phyloP scores from a whole-genome alignment of 2,888 invertebrate species.

The Aporophyla lueneburgensis region DNA sequence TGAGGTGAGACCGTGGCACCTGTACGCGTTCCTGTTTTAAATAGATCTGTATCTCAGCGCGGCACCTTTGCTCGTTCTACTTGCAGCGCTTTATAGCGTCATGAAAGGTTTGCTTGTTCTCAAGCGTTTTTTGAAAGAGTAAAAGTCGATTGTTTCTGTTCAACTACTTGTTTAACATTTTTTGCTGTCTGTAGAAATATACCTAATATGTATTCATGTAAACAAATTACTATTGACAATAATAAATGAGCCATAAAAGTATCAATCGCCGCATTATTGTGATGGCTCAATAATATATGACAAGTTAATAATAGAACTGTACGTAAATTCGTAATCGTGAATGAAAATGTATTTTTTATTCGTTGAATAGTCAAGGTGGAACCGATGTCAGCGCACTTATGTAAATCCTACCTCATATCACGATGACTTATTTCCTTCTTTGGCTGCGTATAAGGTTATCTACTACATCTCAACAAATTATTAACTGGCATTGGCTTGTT shows the following conservation, averaged over 20 bases:
- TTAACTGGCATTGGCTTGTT: conserved; percentile 39
- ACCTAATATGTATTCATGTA: conserved; percentile 21
- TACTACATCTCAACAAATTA: conserved; percentile 58
- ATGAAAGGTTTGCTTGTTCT: conserved; percentile 15
- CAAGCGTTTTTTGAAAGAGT: not conserved
- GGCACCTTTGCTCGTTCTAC: conserved; percentile 43
- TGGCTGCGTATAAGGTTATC: conserved; percentile 62
- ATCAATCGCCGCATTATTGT: conserved; percentile 41
- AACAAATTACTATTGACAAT: conserved; percentile 37
- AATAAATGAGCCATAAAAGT: conserved; percentile 42
- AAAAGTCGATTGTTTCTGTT: not conserved
- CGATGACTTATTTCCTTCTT: conserved; percentile 70
- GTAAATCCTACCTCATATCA: conserved; percentile 66
- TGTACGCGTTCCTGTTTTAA: conserved; percentile 51
- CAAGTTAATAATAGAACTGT: conserved; percentile 31
- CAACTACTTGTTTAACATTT: conserved; percentile 13
- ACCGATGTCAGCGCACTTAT: conserved; percentile 70
- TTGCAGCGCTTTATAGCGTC: conserved; percentile 29
- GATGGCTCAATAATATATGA: conserved; percentile 41
- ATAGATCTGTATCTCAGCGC: conserved; percentile 54
- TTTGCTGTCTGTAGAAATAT: conserved; percentile 3
- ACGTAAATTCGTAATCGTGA: conserved; percentile 36
- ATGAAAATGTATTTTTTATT: conserved; percentile 61
- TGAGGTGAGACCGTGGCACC: conserved; percentile 46
- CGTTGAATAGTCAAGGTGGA: conserved; percentile 68